Evolutionary conservation across 2,797 vertebrate species (phyloP).

Genomic region (Anableps anableps): DNA sequence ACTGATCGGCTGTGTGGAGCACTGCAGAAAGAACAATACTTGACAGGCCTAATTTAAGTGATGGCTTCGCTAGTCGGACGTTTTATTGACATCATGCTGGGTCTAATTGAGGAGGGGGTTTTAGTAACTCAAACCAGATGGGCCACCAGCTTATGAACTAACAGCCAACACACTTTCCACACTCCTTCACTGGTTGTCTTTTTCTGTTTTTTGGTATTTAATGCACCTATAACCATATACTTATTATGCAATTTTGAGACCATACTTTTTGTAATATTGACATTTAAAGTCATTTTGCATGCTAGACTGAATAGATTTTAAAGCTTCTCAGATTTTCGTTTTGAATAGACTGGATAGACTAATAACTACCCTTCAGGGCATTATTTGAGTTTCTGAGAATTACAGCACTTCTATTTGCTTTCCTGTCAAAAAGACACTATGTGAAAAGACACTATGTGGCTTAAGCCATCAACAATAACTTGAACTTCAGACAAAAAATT

Average conservation of each 20-base stretch:
- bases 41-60: conserved; percentile 79
- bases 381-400: conserved; percentile 11
- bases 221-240: conserved; percentile 46
- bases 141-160: conserved; percentile 78
- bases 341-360: conserved; percentile 16
- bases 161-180: conserved; percentile 27
- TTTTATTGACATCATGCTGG: conserved; percentile 83
- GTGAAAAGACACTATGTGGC: conserved; percentile 10
- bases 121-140: conserved; percentile 78
- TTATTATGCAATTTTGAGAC: conserved; percentile 51
- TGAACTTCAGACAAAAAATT: not conserved
- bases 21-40: conserved; percentile 70
- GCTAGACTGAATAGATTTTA: conserved; percentile 19
- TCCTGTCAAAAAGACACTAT: conserved; percentile 18
- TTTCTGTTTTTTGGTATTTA: conserved; percentile 46
- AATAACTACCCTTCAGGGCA: conserved; percentile 32
- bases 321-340: conserved; percentile 12
- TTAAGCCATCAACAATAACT: not conserved
- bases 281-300: conserved; percentile 32
- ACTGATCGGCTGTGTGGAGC: conserved; percentile 61
- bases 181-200: conserved; percentile 23
- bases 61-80: conserved; percentile 78
- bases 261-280: conserved; percentile 49
- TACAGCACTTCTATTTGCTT: conserved; percentile 13
- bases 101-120: conserved; percentile 77